Conservation (phyloP, 2,888 invertebrate species). For the Augiades crinisus region DNA sequence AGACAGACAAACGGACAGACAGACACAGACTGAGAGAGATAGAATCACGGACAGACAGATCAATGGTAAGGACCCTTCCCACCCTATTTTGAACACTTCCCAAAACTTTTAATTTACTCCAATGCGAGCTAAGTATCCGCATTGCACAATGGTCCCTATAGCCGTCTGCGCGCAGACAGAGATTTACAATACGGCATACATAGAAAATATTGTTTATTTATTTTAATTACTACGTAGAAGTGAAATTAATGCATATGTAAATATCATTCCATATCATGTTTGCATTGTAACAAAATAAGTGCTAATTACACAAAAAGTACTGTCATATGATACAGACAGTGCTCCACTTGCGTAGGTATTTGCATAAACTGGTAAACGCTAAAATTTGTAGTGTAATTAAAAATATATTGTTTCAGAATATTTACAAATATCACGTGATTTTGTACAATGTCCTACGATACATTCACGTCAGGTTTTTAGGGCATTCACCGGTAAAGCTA, state of each 20-base stretch:
- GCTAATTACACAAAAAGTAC: neutral
- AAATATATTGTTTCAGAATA: neutral
- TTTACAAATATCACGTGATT: neutral
- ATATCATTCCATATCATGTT: neutral
- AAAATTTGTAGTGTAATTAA: no score
- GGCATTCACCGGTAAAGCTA: conserved; percentile 5
- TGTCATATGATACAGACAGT: neutral
- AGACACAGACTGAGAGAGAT: no score
- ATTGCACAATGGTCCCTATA: neutral
- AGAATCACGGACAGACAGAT: no score
- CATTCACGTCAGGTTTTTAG: neutral
- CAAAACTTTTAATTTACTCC: conserved; percentile 12
- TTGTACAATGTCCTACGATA: neutral
- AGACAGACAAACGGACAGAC: no score
- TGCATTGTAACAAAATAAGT: neutral
- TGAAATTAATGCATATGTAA: neutral
- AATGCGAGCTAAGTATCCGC: neutral
- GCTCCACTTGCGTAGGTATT: no score
- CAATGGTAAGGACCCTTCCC: no score
- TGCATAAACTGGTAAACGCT: neutral
- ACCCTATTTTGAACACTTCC: no score
- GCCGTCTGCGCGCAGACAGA: neutral
- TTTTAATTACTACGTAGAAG: neutral
- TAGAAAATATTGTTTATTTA: neutral
- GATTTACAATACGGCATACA: neutral